Base-by-base conservation (phyloP, 2,113 vertebrate species). In the Miniopterus natalensis region DNA sequence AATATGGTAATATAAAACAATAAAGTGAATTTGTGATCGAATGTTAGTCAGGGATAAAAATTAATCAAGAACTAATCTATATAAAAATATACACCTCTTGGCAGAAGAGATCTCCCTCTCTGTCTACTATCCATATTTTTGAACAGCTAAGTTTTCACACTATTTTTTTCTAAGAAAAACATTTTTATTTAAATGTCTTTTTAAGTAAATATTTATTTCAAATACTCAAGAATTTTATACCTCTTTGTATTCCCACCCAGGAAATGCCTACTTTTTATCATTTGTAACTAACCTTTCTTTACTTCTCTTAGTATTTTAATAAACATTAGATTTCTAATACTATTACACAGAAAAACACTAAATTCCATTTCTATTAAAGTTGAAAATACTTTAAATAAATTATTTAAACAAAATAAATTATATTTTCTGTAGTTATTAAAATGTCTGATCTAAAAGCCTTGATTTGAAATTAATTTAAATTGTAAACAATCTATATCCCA, bases 341-440 rank as follows among this genome's bases (percentile, higher is more conserved):
- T 3, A 92, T 42, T 91, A 88, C 3, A 25, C 0, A 15, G 20
- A 96, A 47, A 84, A 40, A 53, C 2, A 47, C 68, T 25, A 79
- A 55, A 86, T 87, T 2, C 3, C 23, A 92, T 89, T 95, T 92
- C 25, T 89, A 49, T 49, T 83, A 92, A 87, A 91, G 53, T 25
- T 95, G 74, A 77, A 88, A 81, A 0, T 86, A 25, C 0, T 51
- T 68, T 88, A 77, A 94, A 53, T 59, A 45, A 8, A 12, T 45
- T 80, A 27, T 45, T 92, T 78, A 90, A 95, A 90, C 11, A 85
- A 36, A 87, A 23, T 29, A 66, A 27, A 93, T 36, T 36, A 29
- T 87, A 94, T 97, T 95, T 96, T 40, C 31, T 83, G 68, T 3
- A 63, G 40, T 61, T 92, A 95, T 89, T 74, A 92, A 78, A 75